Evolutionary conservation across 2,113 vertebrate genomes (phyloP), one percentile per base, ranked within the genome.

Genomic region (Anarhynchus alexandrinus): DNA sequence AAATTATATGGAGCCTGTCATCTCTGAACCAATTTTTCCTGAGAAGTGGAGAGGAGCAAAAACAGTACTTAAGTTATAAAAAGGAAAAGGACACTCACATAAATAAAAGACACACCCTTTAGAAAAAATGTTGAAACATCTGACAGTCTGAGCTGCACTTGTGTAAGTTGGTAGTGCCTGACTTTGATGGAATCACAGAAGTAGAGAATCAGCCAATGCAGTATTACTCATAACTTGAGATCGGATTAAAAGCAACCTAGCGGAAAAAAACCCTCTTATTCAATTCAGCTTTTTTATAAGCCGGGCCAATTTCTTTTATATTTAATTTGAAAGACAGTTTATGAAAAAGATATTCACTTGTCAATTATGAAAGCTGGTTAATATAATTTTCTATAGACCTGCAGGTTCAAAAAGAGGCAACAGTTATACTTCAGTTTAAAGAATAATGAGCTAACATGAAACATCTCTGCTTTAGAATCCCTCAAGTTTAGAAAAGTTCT

Each of bases 281-380:
- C 32, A 90, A 90, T 88, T 92, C n/a, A 76, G 13, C 0, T 49
- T 82, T 59, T 93, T 74, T 54, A 62, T 45, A 92, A 82, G 21
- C 12, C 47, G 82, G 57, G 29, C 12, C 40, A 94, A 66, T 73
- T 66, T 42, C 20, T 87, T 93, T 92, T 42, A 45, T 34, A 93
- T 82, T 93, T 93, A 58, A 74, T 82, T 90, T 85, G 69, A 90
- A 93, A 95, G 34, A 34, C 22, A 57, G 47, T 36, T 93, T 85
- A 79, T 85, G 42, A 82, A 85, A 92, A 79, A 66, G 23, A 64
- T 55, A 15, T 79, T 90, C 51, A 32, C 47, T 90, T 90, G 43
- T 86, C 86, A 82, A 30, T 82, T 87, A 90, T 43, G 43, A 58
- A 78, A 90, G 23, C 29, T 61, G 18, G 32, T 78, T 87, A 78